Percentiles rank a stretch among this genome's conserved stretches.
phyloP scores from a whole-genome alignment of 2,888 invertebrate genomes.

The Hirtodrosophila alboralis region DNA sequence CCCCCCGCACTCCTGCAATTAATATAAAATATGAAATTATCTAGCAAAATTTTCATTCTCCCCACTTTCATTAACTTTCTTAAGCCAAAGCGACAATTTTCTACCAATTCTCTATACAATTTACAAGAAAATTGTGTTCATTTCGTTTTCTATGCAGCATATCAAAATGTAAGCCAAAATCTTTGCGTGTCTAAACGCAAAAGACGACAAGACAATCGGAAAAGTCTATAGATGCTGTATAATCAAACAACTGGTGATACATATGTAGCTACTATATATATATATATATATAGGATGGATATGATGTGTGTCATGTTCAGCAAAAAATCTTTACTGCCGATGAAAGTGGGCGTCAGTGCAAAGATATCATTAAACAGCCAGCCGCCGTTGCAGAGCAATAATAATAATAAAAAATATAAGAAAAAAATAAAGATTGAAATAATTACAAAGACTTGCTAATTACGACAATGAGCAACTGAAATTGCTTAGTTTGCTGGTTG shows the following conservation, averaged over 20 bases:
- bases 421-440: slow-evolving; percentile 47
- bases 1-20: too few relatives aligned
- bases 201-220: slow-evolving; percentile 38
- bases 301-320: background rate
- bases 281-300: background rate
- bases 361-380: slow-evolving; percentile 55
- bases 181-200: slow-evolving; percentile 63
- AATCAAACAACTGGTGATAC: too few relatives aligned
- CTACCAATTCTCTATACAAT: slow-evolving; percentile 23
- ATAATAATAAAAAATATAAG: slow-evolving; percentile 22
- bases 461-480: slow-evolving; percentile 70
- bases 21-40: too few relatives aligned
- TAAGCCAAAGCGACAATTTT: slow-evolving; percentile 48
- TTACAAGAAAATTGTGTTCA: slow-evolving; percentile 51
- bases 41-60: too few relatives aligned
- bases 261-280: background rate
- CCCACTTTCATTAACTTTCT: slow-evolving; percentile 63
- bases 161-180: slow-evolving; percentile 48
- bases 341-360: slow-evolving; percentile 79
- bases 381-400: slow-evolving; percentile 13
- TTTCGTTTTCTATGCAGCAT: slow-evolving; percentile 66
- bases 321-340: slow-evolving; percentile 42
- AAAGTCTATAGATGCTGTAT: slow-evolving; percentile 20
- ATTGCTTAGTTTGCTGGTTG: slow-evolving; percentile 48
- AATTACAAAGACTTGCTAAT: slow-evolving; percentile 74